Evolutionary conservation across 1,140 invertebrate genomes (phyloP).

Genomic region (Chironomus striatipennis): DNA sequence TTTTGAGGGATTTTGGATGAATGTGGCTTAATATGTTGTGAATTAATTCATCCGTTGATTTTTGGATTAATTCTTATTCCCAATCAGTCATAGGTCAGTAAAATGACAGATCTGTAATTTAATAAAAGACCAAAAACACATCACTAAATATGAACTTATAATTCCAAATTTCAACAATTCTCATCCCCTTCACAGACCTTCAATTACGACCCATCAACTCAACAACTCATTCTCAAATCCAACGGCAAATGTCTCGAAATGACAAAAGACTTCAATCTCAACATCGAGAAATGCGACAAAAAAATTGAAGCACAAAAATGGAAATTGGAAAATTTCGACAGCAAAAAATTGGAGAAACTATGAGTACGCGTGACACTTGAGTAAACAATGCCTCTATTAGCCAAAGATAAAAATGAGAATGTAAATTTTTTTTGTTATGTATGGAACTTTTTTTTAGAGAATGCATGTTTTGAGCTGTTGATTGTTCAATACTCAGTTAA

Average conservation of each 20-base stretch:
- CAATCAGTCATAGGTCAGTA: too few species aligned
- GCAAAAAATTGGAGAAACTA: slow-evolving; percentile 49
- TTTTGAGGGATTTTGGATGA: not conserved
- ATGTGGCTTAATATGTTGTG: too few species aligned
- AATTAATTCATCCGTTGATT: too few species aligned
- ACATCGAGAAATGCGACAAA: slow-evolving; percentile 66
- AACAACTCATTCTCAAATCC: not conserved
- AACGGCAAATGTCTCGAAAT: not conserved
- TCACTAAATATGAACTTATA: too few species aligned
- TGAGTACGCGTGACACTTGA: not conserved
- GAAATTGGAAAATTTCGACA: slow-evolving; percentile 74
- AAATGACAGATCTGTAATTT: too few species aligned
- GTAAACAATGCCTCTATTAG: not conserved
- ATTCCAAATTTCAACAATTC: too few species aligned
- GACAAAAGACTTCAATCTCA: slow-evolving; percentile 44
- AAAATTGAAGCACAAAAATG: slow-evolving; percentile 56
- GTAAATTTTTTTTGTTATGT: not conserved
- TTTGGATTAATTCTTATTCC: too few species aligned
- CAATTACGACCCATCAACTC: not conserved
- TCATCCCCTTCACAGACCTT: not conserved
- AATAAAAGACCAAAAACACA: too few species aligned
- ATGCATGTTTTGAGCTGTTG: not conserved
- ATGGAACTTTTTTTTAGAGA: not conserved
- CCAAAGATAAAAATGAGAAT: not conserved
- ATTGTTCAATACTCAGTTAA: too few species aligned